Evolutionary conservation across 1,140 invertebrate genomes (phyloP).

Genomic region (Hesperophylax magnus): DNA sequence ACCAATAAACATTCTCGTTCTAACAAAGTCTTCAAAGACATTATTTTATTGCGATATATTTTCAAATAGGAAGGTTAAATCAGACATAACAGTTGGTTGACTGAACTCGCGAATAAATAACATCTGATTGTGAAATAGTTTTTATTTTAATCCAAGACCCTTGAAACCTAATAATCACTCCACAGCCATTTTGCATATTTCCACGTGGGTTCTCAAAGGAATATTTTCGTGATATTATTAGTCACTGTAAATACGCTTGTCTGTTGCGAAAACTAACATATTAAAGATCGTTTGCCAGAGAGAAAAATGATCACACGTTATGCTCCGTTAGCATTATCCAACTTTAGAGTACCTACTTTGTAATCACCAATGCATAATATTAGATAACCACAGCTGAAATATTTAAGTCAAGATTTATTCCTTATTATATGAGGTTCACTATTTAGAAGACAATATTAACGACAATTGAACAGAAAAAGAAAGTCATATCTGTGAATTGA

Average conservation of each 20-base stretch:
- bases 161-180: not conserved
- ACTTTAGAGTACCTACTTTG: not conserved
- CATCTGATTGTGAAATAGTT: conserved; percentile 13
- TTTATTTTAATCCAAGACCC: conserved; percentile 1
- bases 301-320: not conserved
- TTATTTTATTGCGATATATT: not conserved
- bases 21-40: not conserved
- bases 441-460: too few relatives aligned
- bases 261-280: conserved; percentile 14
- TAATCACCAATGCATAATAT: not conserved
- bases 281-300: not conserved
- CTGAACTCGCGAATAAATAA: not conserved
- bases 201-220: conserved; percentile 4
- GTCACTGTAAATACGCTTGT: conserved; percentile 12
- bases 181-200: not conserved
- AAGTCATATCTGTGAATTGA: too few relatives aligned
- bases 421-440: too few relatives aligned
- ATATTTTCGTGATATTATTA: conserved; percentile 11
- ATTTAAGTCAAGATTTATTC: too few relatives aligned
- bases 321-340: not conserved
- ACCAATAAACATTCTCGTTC: too few relatives aligned
- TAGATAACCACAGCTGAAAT: too few relatives aligned
- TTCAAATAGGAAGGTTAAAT: not conserved
- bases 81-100: not conserved
- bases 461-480: too few relatives aligned